Base-by-base conservation (phyloP, 2,797 vertebrate species). In the Xiphophorus birchmanni region DNA sequence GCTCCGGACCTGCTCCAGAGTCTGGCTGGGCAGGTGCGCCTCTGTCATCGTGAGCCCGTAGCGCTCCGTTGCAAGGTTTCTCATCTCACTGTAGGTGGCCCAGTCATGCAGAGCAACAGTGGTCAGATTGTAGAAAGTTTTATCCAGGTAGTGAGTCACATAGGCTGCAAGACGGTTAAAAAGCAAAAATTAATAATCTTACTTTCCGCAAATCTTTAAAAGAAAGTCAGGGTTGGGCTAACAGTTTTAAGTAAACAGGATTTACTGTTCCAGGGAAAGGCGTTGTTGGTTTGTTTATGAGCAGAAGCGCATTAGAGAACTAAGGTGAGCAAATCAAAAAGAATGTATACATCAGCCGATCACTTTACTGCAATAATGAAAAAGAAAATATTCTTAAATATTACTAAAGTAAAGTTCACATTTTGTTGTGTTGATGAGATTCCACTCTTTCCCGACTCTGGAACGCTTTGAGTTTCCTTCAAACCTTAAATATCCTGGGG, bases 31-130 rank as follows among this genome's bases (percentile, higher is more conserved):
- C 80, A 99, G 97, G 89, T 99, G 97, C 1, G 98, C 97, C 92
- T 99, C 99, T 0, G 98, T 99, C 99, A 99, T 99, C 0, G 92
- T 95, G 35, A 99, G 95, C 29, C 98, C 97, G 6, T 99, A 99
- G 80, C 97, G 98, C 75, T 99, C 98, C 0, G 97, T 98, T 40
- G 98, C 99, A 7, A 99, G 94, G 91, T 99, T 99, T 75, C 98
- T 97, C 98, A 99, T 99, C 94, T 99, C 98, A n/a, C 99, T 99
- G 90, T 99, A 99, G 21, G 99, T 99, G 90, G 99, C 99, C 99
- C 98, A 99, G 91, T 99, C 99, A 13, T 99, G 99, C 81, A 99
- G 97, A 84, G 99, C 99, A 32, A 99, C 99, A 0, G 99, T 99
- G 0, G 98, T 99, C 79, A 99, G 93, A 89, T 99, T 99, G 94